phyloP scores from a whole-genome alignment of 2,888 invertebrate genomes.

The Anarsia innoxiella region DNA sequence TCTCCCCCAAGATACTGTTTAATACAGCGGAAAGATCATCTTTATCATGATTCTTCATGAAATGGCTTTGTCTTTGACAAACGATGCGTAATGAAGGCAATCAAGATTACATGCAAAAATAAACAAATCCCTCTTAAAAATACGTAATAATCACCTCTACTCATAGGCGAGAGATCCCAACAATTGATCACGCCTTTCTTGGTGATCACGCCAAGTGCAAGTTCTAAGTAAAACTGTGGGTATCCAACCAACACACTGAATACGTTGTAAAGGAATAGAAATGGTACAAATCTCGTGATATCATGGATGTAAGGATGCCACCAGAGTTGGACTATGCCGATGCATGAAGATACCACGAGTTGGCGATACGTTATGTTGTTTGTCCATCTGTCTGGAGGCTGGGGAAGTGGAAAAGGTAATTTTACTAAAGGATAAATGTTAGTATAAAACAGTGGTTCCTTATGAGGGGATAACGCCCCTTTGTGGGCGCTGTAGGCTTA shows the following conservation, averaged over 20 bases:
- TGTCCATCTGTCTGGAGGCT: constrained; percentile 58
- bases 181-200: constrained; percentile 57
- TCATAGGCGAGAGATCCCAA: constrained; percentile 61
- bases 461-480: too few species aligned
- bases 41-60: too few species aligned
- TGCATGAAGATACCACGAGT: constrained; percentile 52
- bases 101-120: too few species aligned
- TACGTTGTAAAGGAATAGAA: constrained; percentile 56
- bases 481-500: too few species aligned
- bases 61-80: too few species aligned
- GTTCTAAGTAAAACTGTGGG: constrained; percentile 58
- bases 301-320: constrained; percentile 64
- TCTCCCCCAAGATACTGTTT: too few species aligned
- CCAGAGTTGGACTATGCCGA: constrained; percentile 58
- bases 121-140: too few species aligned
- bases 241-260: constrained; percentile 56
- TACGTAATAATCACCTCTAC: constrained; percentile 53
- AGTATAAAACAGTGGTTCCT: too few species aligned
- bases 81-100: too few species aligned
- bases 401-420: constrained; percentile 5
- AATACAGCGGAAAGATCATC: too few species aligned
- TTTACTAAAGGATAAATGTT: too few species aligned
- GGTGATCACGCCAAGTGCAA: constrained; percentile 56
- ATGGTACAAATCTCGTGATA: constrained; percentile 44
- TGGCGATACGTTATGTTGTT: constrained; percentile 63